Evolutionary conservation across 2,888 invertebrate species (phyloP), one percentile per base, ranked within the genome.

Genomic region (Gisinianus flammeolus): DNA sequence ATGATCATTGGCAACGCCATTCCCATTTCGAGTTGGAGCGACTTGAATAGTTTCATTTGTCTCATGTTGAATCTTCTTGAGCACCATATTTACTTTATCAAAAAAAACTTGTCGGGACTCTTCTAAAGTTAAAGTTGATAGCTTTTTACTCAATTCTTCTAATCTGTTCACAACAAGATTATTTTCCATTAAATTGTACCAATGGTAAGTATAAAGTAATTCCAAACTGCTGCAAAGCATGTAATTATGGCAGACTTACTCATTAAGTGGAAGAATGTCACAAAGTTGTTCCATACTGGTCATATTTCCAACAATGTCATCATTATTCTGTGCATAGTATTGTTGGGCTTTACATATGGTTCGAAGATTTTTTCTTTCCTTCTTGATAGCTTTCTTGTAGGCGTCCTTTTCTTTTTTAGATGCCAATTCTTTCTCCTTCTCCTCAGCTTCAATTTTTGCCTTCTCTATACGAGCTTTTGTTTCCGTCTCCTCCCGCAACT

Each of bases 261-360:
- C 82, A 58, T 85, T 81, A 2, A 85, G 77, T 26, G 85, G 82
- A 84, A 94, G 90, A 77, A 91, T 88, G 88, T 97, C 96, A 87
- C 96, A 96, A 73, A 97, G 90, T 87, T 93, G 94, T 86, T 98
- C 97, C 2, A 96, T 91, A n/a, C 94, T 94, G 58, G 94, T 93
- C 93, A 98, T 94, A 86, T 96, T 92, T 69, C 90, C 88, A 1
- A 97, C 90, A 86, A 95, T 93, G 30, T 91, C 90, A 22, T 93
- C 92, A 85, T 90, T 90, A 54, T 87, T 85, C 73, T 89, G 89
- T 6, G 91, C 88, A 87, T 92, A 98, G 86, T 95, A 97, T 87
- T 94, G 92, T 84, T 92, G 92, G 5, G 92, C 90, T 89, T 94
- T 95, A 85, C 93, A 93, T 58, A 92, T 87, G 85, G 94, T 94